Conservation (phyloP, 1,140 invertebrate genomes). For the Lordiphosa collinella region DNA sequence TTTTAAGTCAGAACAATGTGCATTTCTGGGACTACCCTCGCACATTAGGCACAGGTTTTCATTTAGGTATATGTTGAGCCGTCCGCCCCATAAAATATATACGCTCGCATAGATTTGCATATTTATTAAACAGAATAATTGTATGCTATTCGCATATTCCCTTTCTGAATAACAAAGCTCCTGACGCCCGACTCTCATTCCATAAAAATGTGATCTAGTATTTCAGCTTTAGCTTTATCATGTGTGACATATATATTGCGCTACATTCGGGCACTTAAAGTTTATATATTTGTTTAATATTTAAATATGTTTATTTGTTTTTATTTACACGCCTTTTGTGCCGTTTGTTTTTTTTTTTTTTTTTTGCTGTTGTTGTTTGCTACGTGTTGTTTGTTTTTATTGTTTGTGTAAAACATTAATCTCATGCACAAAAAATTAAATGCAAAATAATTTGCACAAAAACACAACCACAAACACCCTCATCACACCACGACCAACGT, state of each 20-base stretch:
- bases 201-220: not conserved
- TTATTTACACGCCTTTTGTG: slow-evolving; percentile 47
- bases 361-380: slow-evolving; percentile 57
- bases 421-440: slow-evolving; percentile 50
- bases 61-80: too few species aligned
- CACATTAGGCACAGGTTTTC: too few species aligned
- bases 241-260: not conserved
- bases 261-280: not conserved
- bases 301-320: slow-evolving; percentile 30
- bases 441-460: slow-evolving; percentile 53
- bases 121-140: too few species aligned
- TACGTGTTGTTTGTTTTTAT: slow-evolving; percentile 73
- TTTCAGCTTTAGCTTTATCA: not conserved
- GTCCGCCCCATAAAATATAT: too few species aligned
- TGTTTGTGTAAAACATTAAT: slow-evolving; percentile 72
- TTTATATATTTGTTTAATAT: slow-evolving; percentile 9
- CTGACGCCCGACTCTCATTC: too few species aligned
- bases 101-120: too few species aligned
- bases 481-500: slow-evolving; percentile 32
- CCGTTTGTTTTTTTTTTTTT: slow-evolving; percentile 27
- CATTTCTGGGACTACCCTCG: too few species aligned
- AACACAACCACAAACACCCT: slow-evolving; percentile 24
- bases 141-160: too few species aligned
- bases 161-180: too few species aligned
- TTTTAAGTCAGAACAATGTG: too few species aligned